Percentiles rank a stretch among this genome's conserved stretches.
These are phyloP conservation scores for Euura lappo DNA, from an alignment of 1,140 invertebrate species.

Conservation along the genomic window DNA sequence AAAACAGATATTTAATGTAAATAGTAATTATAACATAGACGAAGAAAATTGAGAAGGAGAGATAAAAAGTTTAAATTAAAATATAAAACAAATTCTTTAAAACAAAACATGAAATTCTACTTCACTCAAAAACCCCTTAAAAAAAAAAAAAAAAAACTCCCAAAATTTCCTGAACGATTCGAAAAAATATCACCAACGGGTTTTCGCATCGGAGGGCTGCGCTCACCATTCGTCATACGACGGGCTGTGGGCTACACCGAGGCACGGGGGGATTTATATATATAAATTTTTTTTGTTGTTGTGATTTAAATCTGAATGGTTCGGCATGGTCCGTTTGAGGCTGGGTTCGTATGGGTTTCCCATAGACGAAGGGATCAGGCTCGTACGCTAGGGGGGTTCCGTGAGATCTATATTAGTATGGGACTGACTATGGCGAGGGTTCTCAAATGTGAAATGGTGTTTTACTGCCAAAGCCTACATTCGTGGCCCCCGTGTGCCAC, in stretches of 20 bases:
- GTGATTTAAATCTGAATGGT: constrained; percentile 61
- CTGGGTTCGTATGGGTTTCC: constrained; percentile 44
- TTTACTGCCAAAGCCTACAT: no score
- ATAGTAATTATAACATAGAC: background rate
- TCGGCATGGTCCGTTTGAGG: constrained; percentile 29
- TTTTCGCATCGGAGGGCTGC: background rate
- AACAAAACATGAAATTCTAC: background rate
- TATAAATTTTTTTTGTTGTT: constrained; percentile 20
- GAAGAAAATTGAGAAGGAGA: background rate
- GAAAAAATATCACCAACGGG: constrained; percentile 13
- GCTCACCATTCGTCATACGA: constrained; percentile 1
- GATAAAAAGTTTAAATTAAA: background rate
- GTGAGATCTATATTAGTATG: constrained; percentile 61
- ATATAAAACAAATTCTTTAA: constrained; percentile 5
- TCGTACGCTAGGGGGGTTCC: constrained; percentile 55
- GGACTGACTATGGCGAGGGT: constrained; percentile 38
- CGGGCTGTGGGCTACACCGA: constrained; percentile 34
- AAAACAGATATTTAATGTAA: background rate
- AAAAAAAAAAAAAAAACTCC: no score
- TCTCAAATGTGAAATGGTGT: constrained; percentile 38
- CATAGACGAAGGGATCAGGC: constrained; percentile 47
- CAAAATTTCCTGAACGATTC: constrained; percentile 10
- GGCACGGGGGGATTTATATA: background rate
- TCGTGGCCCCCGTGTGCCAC: no score
- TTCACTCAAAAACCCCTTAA: background rate